These are phyloP conservation scores for Mugil cephalus DNA, from an alignment of 2,113 vertebrate genomes.

Conservation along the genomic window DNA sequence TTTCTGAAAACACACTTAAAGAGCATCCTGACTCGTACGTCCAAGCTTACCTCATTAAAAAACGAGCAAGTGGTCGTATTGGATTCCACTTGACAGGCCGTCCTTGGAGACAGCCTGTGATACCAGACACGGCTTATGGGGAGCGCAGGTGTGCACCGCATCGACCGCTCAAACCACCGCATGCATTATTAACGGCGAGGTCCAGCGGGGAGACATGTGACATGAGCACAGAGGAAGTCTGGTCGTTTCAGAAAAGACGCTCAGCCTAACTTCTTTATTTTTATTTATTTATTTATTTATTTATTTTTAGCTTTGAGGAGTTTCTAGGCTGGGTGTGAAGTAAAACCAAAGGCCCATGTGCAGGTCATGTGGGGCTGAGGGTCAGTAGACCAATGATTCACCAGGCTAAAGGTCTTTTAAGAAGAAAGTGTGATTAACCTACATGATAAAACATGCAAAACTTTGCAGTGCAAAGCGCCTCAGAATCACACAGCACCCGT, in stretches of 20 bases:
- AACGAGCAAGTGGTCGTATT: constrained; percentile 52
- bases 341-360: constrained; percentile 19
- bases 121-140: constrained; percentile 64
- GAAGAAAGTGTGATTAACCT: neutral
- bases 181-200: constrained; percentile 77
- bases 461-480: neutral
- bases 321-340: constrained; percentile 65
- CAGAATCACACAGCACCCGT: neutral
- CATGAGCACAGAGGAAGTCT: constrained; percentile 55
- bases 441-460: neutral
- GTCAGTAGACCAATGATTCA: constrained; percentile 15
- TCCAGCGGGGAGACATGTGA: constrained; percentile 57
- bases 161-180: constrained; percentile 46
- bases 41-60: constrained; percentile 63
- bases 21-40: constrained; percentile 33
- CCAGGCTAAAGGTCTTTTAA: neutral
- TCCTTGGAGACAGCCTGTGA: constrained; percentile 63
- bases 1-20: too few relatives aligned
- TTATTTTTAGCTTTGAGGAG: constrained; percentile 63
- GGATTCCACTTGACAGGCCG: constrained; percentile 66
- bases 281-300: too few relatives aligned
- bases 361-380: neutral
- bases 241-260: constrained; percentile 35
- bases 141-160: constrained; percentile 69
- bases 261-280: constrained; percentile 58